Evolutionary conservation across 2,113 vertebrate species (phyloP).

Genomic region (Platichthys stellatus): DNA sequence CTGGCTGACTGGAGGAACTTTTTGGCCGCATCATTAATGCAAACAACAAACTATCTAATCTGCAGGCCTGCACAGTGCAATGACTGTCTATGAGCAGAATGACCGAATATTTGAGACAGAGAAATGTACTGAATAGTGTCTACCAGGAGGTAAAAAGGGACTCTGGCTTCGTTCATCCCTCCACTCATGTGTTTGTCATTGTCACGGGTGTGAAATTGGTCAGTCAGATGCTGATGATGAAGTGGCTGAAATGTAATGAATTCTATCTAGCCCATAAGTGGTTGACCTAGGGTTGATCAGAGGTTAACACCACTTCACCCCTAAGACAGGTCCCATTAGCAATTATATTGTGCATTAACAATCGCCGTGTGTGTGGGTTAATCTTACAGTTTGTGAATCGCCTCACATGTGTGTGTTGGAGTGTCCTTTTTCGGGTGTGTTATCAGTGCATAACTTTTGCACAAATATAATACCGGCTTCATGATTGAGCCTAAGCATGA

Average conservation of each 20-base stretch:
- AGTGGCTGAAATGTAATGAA: constrained; percentile 78
- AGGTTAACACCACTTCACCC: constrained; percentile 80
- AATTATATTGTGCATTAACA: constrained; percentile 79
- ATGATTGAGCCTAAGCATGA: constrained; percentile 47
- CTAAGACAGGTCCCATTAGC: constrained; percentile 79
- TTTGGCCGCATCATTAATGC: constrained; percentile 32
- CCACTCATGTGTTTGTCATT: constrained; percentile 56
- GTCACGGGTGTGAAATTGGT: constrained; percentile 76
- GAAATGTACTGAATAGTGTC: constrained; percentile 6
- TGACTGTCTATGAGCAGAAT: constrained; percentile 3
- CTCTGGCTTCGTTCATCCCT: constrained; percentile 27
- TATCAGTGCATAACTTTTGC: constrained; percentile 33
- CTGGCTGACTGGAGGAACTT: constrained; percentile 21
- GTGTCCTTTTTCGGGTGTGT: constrained; percentile 4
- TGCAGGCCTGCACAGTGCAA: constrained; percentile 3
- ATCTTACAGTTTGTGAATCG: constrained; percentile 42
- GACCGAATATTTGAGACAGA: constrained; percentile 1
- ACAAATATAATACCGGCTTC: constrained; percentile 29
- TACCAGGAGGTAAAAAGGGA: neutral
- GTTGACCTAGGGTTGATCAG: constrained; percentile 77
- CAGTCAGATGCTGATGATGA: constrained; percentile 77
- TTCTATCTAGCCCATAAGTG: constrained; percentile 73
- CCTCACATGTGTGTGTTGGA: constrained; percentile 20
- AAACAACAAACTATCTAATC: constrained; percentile 48
- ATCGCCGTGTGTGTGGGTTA: constrained; percentile 50